A percentile compares a stretch with the other conserved stretches of the same genome.
Conservation (phyloP, 2,797 vertebrate genomes). For the Leptoclinus maculatus region DNA sequence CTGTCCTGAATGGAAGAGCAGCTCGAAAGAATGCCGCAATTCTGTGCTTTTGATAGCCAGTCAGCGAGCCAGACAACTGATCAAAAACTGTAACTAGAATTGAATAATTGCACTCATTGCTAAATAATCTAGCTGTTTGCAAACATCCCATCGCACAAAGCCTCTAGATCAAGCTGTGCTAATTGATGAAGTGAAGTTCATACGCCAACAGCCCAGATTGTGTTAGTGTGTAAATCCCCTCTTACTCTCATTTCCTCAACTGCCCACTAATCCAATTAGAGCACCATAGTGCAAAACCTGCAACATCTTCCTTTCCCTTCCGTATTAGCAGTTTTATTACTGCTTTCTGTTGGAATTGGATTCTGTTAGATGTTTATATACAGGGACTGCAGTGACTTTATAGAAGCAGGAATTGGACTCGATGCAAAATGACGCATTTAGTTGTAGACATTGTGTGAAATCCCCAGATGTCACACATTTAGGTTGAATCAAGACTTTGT, state of each 20-base stretch:
- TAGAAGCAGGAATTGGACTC: constrained; percentile 23
- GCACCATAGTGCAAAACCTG: constrained; percentile 65
- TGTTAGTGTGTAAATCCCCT: constrained; percentile 85
- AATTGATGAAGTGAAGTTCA: constrained; percentile 42
- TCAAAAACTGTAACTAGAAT: background rate
- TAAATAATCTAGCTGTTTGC: constrained; percentile 30
- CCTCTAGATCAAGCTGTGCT: constrained; percentile 31
- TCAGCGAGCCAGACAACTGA: background rate
- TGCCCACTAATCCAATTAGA: constrained; percentile 75
- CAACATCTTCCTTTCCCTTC: constrained; percentile 45
- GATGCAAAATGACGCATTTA: constrained; percentile 9
- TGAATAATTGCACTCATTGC: background rate
- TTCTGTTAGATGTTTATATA: constrained; percentile 18
- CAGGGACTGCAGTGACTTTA: constrained; percentile 15
- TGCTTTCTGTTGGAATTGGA: constrained; percentile 41
- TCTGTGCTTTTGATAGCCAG: background rate
- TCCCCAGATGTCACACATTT: background rate
- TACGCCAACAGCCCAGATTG: constrained; percentile 60
- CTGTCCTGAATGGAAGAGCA: constrained; percentile 16
- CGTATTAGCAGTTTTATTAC: constrained; percentile 34
- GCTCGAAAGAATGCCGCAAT: background rate
- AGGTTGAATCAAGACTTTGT: background rate
- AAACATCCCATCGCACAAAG: constrained; percentile 28
- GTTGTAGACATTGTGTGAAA: background rate
- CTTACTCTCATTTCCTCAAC: constrained; percentile 83